A percentile compares a stretch with the other conserved stretches of the same genome.
These are phyloP conservation scores for Deladenus siricidicola DNA, from an alignment of 2,888 invertebrate genomes.

Conservation along the genomic window DNA sequence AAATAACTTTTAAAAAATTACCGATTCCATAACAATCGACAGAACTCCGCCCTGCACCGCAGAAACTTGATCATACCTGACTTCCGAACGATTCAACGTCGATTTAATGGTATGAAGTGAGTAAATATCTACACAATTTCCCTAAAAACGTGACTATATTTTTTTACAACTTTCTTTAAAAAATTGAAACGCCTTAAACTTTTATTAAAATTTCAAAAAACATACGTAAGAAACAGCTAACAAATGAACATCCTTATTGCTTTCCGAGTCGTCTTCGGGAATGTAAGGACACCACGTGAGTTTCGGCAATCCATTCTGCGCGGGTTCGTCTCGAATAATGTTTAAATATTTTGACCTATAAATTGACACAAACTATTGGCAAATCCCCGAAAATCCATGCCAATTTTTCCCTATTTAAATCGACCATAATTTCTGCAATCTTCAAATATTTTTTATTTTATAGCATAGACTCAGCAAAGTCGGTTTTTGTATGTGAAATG, in stretches of 20 bases:
- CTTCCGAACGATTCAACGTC: conserved; percentile 15
- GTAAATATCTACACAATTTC: conserved; percentile 32
- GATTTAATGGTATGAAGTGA: conserved; percentile 31
- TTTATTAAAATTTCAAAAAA: no score
- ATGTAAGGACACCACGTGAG: conserved; percentile 49
- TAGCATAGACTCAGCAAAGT: no score
- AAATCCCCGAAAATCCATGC: no score
- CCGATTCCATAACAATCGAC: conserved; percentile 9
- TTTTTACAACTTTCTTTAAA: no score
- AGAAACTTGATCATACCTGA: conserved; percentile 12
- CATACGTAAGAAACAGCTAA: no score
- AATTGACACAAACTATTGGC: no score
- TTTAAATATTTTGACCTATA: conserved; percentile 33
- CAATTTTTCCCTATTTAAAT: conserved; percentile 4
- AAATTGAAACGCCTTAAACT: no score
- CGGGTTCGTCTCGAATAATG: conserved; percentile 27
- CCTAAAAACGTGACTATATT: conserved; percentile 32
- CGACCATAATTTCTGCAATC: conserved; percentile 9
- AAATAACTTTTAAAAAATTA: conserved; percentile 1
- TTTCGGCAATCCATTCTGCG: conserved; percentile 15
- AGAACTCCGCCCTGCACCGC: conserved; percentile 11
- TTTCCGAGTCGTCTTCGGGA: conserved; percentile 33
- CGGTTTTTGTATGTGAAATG: no score
- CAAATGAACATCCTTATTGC: no score
- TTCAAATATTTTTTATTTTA: no score